These are phyloP conservation scores for Prochilodus magdalenae DNA, from an alignment of 2,113 vertebrate species.

Conservation along the genomic window DNA sequence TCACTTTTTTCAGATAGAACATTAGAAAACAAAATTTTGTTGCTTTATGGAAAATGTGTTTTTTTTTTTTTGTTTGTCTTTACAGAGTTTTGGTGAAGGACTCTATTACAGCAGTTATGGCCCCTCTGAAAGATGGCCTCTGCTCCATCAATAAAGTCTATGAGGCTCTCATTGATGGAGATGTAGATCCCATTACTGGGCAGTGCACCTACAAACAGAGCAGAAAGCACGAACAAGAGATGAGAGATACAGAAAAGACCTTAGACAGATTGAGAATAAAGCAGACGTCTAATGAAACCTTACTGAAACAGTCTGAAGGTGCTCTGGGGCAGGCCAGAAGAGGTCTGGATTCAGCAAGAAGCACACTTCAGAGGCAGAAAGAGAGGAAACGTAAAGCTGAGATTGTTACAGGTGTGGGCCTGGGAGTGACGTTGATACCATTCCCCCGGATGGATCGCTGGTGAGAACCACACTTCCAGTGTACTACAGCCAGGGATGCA, in stretches of 20 bases:
- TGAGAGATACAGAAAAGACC: background rate
- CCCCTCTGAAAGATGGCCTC: slow-evolving; percentile 1
- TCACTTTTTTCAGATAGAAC: too few species aligned
- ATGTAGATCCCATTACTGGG: background rate
- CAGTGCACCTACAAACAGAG: background rate
- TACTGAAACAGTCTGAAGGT: background rate
- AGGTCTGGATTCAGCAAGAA: background rate
- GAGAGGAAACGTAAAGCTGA: background rate
- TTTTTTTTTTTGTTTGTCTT: background rate
- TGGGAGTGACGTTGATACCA: background rate
- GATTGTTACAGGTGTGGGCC: background rate
- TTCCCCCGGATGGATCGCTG: slow-evolving; percentile 11
- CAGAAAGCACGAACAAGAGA: background rate
- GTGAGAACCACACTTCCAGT: too few species aligned
- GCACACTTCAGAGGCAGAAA: background rate
- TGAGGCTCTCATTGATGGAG: background rate
- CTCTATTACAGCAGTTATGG: background rate
- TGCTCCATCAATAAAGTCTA: background rate
- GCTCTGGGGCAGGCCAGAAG: background rate
- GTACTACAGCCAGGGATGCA: too few species aligned
- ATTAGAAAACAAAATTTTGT: too few species aligned
- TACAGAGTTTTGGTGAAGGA: slow-evolving; percentile 15
- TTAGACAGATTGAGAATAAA: background rate
- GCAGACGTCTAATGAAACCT: background rate
- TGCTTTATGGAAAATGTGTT: too few species aligned